Conservation (phyloP, 2,797 vertebrate species). For the Nyctalus aviator region DNA sequence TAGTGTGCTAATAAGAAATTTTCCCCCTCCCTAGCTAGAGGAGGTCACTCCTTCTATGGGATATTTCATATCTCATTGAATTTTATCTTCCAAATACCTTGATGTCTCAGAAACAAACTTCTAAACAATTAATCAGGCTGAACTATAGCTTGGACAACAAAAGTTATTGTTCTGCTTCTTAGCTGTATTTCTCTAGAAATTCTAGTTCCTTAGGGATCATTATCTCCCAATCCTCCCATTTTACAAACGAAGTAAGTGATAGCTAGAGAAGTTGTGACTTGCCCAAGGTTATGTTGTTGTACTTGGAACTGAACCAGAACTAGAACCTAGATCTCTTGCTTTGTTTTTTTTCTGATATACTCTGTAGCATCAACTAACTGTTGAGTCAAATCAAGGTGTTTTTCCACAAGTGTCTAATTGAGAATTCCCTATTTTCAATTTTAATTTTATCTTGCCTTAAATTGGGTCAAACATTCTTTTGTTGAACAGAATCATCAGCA, state of each 20-base stretch:
- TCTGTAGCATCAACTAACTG: neutral
- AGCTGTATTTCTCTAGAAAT: constrained; percentile 48
- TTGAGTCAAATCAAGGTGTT: constrained; percentile 8
- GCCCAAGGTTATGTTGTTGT: neutral
- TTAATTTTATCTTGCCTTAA: constrained; percentile 49
- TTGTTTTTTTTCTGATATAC: neutral
- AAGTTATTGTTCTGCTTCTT: constrained; percentile 49
- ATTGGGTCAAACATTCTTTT: constrained; percentile 49
- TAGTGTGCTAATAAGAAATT: neutral
- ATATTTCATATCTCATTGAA: constrained; percentile 11
- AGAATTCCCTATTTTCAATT: constrained; percentile 47
- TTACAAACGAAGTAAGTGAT: constrained; percentile 15
- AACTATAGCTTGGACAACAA: neutral
- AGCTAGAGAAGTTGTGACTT: neutral
- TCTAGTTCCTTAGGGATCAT: constrained; percentile 14
- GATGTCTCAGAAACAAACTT: constrained; percentile 44
- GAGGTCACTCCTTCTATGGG: constrained; percentile 16
- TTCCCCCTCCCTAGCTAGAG: constrained; percentile 27
- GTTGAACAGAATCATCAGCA: neutral
- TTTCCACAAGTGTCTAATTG: constrained; percentile 1
- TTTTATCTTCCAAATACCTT: constrained; percentile 35
- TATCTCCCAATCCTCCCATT: neutral
- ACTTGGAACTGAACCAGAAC: neutral
- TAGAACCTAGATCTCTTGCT: constrained; percentile 1
- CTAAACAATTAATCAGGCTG: neutral